phyloP scores from a whole-genome alignment of 2,797 vertebrate species.

The Otus scops region DNA sequence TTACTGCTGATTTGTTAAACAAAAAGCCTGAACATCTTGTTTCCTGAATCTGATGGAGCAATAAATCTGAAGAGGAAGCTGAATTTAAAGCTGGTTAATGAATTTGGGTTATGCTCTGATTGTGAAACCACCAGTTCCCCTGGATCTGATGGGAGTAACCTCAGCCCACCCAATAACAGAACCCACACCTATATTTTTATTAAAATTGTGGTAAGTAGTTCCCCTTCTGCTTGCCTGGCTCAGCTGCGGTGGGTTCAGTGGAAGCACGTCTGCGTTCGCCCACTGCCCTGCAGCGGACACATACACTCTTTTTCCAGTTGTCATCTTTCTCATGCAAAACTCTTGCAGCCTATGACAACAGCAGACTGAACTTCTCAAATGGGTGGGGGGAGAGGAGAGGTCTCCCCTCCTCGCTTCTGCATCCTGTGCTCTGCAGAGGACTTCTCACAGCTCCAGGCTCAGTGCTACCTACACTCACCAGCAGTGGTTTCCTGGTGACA shows the following conservation, averaged over 20 bases:
- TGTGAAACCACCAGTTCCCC: not conserved
- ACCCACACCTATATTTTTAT: not conserved
- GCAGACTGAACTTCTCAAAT: not conserved
- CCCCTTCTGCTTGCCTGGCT: not conserved
- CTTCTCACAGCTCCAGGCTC: not conserved
- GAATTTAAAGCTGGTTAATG: not conserved
- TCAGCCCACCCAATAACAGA: not conserved
- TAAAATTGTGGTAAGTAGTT: not conserved
- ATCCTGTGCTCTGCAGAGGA: not conserved
- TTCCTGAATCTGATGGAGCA: conserved; percentile 33
- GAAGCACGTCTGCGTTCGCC: fast-evolving
- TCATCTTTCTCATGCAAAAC: not conserved
- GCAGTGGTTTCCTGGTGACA: not conserved
- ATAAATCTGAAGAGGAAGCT: conserved; percentile 33
- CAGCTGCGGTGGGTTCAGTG: not conserved
- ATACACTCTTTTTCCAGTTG: not conserved
- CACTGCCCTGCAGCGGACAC: not conserved
- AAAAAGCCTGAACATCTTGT: not conserved
- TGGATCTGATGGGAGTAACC: not conserved
- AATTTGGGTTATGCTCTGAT: not conserved
- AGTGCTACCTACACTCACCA: not conserved
- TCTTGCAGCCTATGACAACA: not conserved
- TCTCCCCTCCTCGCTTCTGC: not conserved
- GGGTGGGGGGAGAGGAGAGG: too few relatives aligned
- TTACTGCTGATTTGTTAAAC: conserved; percentile 51